Evolutionary conservation across 2,113 vertebrate genomes (phyloP).

Genomic region (Podiceps cristatus): DNA sequence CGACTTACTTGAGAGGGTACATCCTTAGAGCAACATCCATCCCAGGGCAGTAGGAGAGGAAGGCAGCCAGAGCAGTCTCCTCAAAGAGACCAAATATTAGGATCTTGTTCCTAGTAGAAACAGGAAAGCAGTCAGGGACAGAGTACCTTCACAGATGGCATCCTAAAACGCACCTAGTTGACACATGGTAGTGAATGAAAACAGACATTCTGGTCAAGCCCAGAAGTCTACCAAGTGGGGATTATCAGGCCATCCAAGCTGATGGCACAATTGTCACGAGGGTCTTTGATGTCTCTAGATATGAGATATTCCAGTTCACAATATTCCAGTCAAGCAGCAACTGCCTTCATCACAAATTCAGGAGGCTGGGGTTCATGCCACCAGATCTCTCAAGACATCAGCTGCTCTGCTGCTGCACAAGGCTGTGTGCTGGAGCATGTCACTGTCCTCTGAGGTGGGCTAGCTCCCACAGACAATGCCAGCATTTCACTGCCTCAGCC

Average conservation of each 20-base stretch:
- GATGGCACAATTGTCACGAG: not conserved
- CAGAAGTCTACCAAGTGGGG: not conserved
- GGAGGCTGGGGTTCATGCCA: not conserved
- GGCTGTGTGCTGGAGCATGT: not conserved
- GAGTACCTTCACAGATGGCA: not conserved
- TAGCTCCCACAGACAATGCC: not conserved
- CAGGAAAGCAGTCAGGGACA: not conserved
- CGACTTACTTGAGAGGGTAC: constrained; percentile 86
- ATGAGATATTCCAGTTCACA: not conserved
- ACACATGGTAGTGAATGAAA: not conserved
- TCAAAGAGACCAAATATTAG: constrained; percentile 87
- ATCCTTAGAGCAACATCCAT: constrained; percentile 86
- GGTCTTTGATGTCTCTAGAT: not conserved
- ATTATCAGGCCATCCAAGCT: not conserved
- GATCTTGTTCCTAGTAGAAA: constrained; percentile 82
- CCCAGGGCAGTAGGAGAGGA: constrained; percentile 86
- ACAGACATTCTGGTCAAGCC: not conserved
- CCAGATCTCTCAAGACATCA: not conserved
- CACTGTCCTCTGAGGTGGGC: not conserved
- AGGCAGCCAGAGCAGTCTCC: constrained; percentile 85
- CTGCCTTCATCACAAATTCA: not conserved
- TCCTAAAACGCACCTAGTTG: not conserved
- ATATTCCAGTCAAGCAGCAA: not conserved
- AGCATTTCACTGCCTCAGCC: not conserved
- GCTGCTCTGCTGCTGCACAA: not conserved